Percentiles rank a stretch among this genome's conserved stretches.
These are phyloP conservation scores for Microchirus variegatus DNA, from an alignment of 2,797 vertebrate species.

Conservation along the genomic window DNA sequence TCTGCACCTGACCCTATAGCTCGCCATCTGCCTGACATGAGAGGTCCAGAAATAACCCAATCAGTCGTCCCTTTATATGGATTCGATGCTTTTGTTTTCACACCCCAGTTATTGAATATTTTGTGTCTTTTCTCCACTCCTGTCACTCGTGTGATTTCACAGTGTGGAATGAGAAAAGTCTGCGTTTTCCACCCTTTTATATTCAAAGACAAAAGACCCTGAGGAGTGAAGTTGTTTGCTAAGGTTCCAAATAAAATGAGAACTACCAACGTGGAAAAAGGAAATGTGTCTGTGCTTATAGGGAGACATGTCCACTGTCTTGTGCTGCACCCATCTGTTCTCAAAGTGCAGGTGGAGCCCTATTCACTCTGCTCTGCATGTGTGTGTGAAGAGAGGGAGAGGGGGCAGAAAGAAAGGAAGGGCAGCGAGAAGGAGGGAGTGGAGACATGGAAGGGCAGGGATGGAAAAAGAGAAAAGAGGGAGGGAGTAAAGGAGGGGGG, in stretches of 20 bases:
- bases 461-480: constrained; percentile 59
- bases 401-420: constrained; percentile 77
- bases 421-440: constrained; percentile 72
- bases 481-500: constrained; percentile 26
- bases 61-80: constrained; percentile 47
- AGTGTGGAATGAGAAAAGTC: constrained; percentile 18
- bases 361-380: constrained; percentile 81
- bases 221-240: constrained; percentile 50
- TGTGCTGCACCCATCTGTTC: constrained; percentile 86
- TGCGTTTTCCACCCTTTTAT: constrained; percentile 47
- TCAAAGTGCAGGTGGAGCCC: constrained; percentile 86
- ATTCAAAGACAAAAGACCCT: constrained; percentile 59
- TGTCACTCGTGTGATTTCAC: constrained; percentile 23
- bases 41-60: constrained; percentile 48
- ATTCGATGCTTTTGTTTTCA: constrained; percentile 57
- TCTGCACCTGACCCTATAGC: constrained; percentile 75
- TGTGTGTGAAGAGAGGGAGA: constrained; percentile 51
- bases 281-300: constrained; percentile 46
- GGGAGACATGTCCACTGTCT: constrained; percentile 77
- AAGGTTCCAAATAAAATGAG: constrained; percentile 47
- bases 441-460: constrained; percentile 76
- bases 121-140: constrained; percentile 5
- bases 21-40: constrained; percentile 68
- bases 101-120: constrained; percentile 45
- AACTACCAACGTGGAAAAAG: constrained; percentile 23